Conservation (phyloP, 2,113 vertebrate species). For the Tympanuchus pallidicinctus region DNA sequence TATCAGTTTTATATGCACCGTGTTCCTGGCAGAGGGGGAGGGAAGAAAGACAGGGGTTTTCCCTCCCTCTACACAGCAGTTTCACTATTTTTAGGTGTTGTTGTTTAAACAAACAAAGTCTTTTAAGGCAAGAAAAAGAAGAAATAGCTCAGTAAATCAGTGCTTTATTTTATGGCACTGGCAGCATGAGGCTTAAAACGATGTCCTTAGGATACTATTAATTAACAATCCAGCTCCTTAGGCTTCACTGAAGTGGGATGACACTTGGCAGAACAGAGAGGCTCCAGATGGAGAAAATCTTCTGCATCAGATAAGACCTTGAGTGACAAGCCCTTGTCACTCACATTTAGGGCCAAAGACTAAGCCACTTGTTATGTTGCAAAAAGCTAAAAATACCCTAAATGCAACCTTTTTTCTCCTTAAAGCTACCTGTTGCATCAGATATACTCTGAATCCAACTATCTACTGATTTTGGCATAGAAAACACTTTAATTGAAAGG, state of each 20-base stretch:
- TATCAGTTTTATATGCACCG: neutral
- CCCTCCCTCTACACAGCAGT: neutral
- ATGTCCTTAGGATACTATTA: slow-evolving; percentile 22
- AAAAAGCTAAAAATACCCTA: slow-evolving; percentile 9
- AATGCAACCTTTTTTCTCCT: neutral
- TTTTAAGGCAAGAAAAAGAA: neutral
- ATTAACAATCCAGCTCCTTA: neutral
- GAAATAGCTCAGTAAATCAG: neutral
- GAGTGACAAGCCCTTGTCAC: neutral
- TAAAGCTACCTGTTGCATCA: slow-evolving; percentile 7
- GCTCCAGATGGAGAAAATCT: slow-evolving; percentile 1
- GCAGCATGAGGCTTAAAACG: neutral
- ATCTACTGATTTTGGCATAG: neutral
- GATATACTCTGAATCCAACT: neutral
- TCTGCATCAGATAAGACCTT: neutral
- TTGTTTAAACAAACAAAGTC: neutral
- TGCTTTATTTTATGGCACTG: neutral
- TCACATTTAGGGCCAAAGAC: neutral
- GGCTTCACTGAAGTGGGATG: neutral
- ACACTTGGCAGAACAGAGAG: neutral
- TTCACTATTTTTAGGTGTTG: neutral
- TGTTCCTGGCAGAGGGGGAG: neutral
- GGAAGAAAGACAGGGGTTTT: neutral
- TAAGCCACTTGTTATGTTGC: neutral
- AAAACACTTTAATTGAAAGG: neutral